Base-by-base conservation (phyloP, 2,888 invertebrate genomes). In the Auanema sp. region DNA sequence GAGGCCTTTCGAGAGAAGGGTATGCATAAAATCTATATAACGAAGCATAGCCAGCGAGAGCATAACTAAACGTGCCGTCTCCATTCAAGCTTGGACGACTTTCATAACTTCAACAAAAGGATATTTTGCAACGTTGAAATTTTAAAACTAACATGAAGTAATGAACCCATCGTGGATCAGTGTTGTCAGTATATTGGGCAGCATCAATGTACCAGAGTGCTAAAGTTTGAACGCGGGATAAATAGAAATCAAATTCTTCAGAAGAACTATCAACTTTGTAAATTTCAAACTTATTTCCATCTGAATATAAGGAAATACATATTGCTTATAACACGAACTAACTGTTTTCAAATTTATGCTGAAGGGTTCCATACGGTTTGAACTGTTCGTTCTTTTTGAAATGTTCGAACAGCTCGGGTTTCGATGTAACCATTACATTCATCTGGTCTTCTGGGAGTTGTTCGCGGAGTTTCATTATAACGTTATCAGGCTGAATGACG, bases 181-280 rank as follows among this genome's bases (percentile, higher is more conserved):
- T 91, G 3, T 90, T 88, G 85, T 96, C 95, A 75, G 98, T 92
- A 82, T 90, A 94, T 42, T 91, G 92, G 0, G 94, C 95, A 14
- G 92, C 95, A 87, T 98, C 97, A 74, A 98, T 92, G 85, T 90
- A 70, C 74, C 69, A 81, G 65, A 95, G 86, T 11, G 96, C 88
- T 82, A 95, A 92, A 0, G 93, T 92, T 86, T 96, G 93, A 75
- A 96, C 87, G 58, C 91, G 88, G 72, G 89, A 88, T 84, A 95
- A 92, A 84, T 90, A 95, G 4, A 88, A 87, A 25, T 89, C 84
- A 84, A 94, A 95, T 0, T 90, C 89, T 0, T 89, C 88, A 5
- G 79, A 72, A 57, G 88, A 88, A 14, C 88, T 66, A 12, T 54
- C 42, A 3, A 72, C 68, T 66, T 68, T 71, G 66, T 63, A 77